Conservation (phyloP, 2,113 vertebrate species). For the Parotia lawesii region DNA sequence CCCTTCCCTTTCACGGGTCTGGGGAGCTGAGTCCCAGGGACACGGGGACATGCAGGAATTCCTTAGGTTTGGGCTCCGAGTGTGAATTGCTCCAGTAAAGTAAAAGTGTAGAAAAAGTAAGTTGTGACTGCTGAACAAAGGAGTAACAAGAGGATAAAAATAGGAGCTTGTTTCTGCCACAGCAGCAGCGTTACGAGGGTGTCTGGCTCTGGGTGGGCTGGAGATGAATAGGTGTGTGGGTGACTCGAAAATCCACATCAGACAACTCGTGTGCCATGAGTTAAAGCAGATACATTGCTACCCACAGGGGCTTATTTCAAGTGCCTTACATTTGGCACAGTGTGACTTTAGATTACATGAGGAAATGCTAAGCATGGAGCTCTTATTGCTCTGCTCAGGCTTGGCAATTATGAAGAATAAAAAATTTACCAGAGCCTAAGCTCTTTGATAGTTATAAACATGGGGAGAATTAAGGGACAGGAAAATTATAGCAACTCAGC, state of each 20-base stretch:
- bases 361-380: constrained; percentile 23
- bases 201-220: neutral
- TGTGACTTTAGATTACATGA: constrained; percentile 32
- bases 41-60: neutral
- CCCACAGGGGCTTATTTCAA: constrained; percentile 29
- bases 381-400: constrained; percentile 52
- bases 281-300: constrained; percentile 4
- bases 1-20: neutral
- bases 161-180: neutral
- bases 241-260: neutral
- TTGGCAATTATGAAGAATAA: constrained; percentile 59
- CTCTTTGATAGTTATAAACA: constrained; percentile 57
- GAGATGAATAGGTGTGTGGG: neutral
- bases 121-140: neutral
- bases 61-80: neutral
- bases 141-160: neutral
- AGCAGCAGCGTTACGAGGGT: neutral
- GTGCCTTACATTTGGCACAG: constrained; percentile 50
- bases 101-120: neutral
- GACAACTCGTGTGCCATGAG: neutral
- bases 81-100: neutral
- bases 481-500: constrained; percentile 63
- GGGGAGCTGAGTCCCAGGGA: accelerated
- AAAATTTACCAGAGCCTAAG: constrained; percentile 58
- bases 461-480: constrained; percentile 58